These are phyloP conservation scores for Empidonax alnorum DNA, from an alignment of 2,113 vertebrate genomes.

Conservation along the genomic window DNA sequence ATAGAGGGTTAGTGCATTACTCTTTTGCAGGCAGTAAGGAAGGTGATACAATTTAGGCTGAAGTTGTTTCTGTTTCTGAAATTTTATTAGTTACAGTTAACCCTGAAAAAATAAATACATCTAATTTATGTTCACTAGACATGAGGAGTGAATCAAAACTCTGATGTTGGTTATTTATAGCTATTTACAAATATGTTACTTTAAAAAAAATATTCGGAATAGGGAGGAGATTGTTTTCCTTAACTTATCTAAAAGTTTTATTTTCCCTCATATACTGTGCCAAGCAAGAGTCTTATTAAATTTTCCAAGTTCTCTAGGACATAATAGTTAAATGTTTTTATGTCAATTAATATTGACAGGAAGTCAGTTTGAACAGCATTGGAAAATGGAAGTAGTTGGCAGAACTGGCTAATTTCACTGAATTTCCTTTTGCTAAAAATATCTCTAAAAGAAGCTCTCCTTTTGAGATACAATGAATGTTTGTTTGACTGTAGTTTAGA, in stretches of 20 bases:
- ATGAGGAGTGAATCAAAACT: not conserved
- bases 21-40: not conserved
- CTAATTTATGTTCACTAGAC: not conserved
- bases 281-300: not conserved
- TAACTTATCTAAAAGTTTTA: not conserved
- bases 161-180: not conserved
- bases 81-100: not conserved
- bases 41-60: not conserved
- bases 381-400: conserved; percentile 65
- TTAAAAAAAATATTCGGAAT: rapidly evolving
- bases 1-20: not conserved
- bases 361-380: conserved; percentile 49
- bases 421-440: conserved; percentile 66
- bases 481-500: conserved; percentile 45
- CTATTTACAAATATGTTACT: conserved; percentile 8
- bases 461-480: conserved; percentile 40
- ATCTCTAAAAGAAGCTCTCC: conserved; percentile 50
- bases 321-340: conserved; percentile 25
- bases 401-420: conserved; percentile 52
- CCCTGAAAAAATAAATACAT: not conserved
- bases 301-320: conserved; percentile 16
- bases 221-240: not conserved
- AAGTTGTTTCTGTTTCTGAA: not conserved
- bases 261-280: not conserved
- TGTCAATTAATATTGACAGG: conserved; percentile 61